Base-by-base conservation (phyloP, 2,888 invertebrate species). In the Callyntrura guangdongensis region DNA sequence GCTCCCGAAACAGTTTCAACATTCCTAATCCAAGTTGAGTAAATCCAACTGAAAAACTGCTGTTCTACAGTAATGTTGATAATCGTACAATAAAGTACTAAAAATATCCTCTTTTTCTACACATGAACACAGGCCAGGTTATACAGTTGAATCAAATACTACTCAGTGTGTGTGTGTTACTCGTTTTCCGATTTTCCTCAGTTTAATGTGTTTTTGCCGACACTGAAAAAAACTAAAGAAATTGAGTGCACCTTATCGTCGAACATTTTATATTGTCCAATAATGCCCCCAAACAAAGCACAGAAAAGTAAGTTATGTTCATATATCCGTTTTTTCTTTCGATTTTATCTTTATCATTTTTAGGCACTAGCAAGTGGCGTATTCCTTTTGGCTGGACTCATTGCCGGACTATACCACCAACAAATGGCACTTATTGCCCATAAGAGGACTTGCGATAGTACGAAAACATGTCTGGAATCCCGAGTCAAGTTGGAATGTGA, bases 401-500 rank as follows among this genome's bases (percentile, higher is more conserved):
- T 97, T 85, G 97, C 97, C 82, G 98, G 98, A 0, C 95, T 98
- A 27, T 98, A 98, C 95, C 98, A 98, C 95, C 96, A 98, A 74
- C 97, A 97, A 93, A 96, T 98, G 95, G 98, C 98, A 0, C 97
- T 98, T 94, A 96, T 97, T 53, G 98, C 98, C 0, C 98, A 98
- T 95, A 96, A 97, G 94, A 96, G 97, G 94, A 98, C 98, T 17
- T 99, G 98, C 94, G 97, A 97, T 17, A 98, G 98, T 45, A 98
- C 98, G 74, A 96, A 98, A 92, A 98, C 97, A 14, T 98, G 98
- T 94, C 97, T 99, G 92, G 98, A 99, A 95, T 98, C 98, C 93
- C 96, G 98, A 90, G 98, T 99, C 91, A 98, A 98, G 95, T 95
- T 98, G 92, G 98, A 98, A 95, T 98, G 98, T 94, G 98, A 99